These are phyloP conservation scores for Toxostoma redivivum DNA, from an alignment of 2,113 vertebrate species.

Conservation along the genomic window DNA sequence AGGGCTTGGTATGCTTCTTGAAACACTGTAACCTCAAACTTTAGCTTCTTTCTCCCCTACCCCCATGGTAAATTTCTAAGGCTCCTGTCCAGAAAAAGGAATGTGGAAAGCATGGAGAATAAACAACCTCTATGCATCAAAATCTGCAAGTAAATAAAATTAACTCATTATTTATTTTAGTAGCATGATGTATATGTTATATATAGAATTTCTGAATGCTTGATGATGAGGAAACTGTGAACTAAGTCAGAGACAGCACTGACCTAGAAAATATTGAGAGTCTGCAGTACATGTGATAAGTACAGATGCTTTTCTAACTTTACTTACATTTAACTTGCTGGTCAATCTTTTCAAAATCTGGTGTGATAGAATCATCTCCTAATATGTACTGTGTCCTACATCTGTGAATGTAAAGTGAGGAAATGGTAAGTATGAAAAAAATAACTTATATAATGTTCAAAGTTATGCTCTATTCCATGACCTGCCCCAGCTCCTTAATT, in stretches of 20 bases:
- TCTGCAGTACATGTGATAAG: background rate
- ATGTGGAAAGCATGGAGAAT: background rate
- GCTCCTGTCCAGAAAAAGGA: background rate
- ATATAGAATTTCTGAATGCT: background rate
- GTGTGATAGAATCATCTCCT: background rate
- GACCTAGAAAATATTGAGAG: background rate
- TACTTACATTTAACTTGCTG: background rate
- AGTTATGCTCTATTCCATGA: background rate
- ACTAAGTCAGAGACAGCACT: background rate
- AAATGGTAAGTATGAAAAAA: background rate
- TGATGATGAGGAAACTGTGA: background rate
- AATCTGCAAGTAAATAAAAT: background rate
- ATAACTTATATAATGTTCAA: background rate
- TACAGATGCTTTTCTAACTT: background rate
- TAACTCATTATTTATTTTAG: background rate
- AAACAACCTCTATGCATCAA: background rate
- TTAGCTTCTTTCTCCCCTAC: background rate
- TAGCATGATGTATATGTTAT: background rate
- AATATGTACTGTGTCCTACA: background rate
- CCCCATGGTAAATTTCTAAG: background rate
- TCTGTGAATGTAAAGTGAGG: background rate
- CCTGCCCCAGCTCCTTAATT: background rate
- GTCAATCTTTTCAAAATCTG: background rate
- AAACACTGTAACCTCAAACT: background rate
- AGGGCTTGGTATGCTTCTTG: background rate